phyloP scores from a whole-genome alignment of 2,888 invertebrate genomes.

The Diarsia brunnea region DNA sequence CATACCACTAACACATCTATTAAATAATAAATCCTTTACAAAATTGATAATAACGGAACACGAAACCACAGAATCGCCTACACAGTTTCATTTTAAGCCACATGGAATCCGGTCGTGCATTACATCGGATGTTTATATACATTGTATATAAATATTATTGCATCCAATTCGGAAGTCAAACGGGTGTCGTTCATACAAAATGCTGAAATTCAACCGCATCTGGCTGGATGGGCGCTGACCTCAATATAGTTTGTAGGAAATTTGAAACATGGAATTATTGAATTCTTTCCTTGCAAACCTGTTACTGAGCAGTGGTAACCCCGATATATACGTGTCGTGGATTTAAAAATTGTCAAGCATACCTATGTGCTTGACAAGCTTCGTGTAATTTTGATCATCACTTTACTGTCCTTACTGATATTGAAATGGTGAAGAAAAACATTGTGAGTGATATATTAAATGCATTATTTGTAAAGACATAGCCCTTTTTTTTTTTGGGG shows the following conservation, averaged over 20 bases:
- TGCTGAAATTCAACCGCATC: slow-evolving; percentile 45
- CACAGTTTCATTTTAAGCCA: slow-evolving; percentile 32
- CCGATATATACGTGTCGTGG: background rate
- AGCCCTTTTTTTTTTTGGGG: too few relatives aligned
- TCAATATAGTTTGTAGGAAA: slow-evolving; percentile 28
- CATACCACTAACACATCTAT: too few relatives aligned
- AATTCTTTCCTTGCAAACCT: background rate
- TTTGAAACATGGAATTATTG: slow-evolving; percentile 6
- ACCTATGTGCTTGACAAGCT: too few relatives aligned
- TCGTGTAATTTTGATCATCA: too few relatives aligned
- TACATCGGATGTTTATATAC: slow-evolving; percentile 9
- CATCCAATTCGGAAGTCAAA: slow-evolving; percentile 30
- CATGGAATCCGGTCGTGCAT: slow-evolving; percentile 33
- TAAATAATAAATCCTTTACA: slow-evolving; percentile 4
- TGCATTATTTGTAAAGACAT: too few relatives aligned
- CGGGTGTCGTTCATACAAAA: slow-evolving; percentile 22
- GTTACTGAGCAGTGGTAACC: background rate
- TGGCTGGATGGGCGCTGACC: slow-evolving; percentile 22
- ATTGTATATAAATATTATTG: slow-evolving; percentile 35
- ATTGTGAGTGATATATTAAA: too few relatives aligned
- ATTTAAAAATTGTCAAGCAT: background rate
- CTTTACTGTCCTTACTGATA: too few relatives aligned
- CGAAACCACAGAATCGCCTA: slow-evolving; percentile 29
- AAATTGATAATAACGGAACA: slow-evolving; percentile 16
- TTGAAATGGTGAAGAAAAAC: too few relatives aligned